phyloP scores from a whole-genome alignment of 2,888 invertebrate genomes.

The Dynastes maya region DNA sequence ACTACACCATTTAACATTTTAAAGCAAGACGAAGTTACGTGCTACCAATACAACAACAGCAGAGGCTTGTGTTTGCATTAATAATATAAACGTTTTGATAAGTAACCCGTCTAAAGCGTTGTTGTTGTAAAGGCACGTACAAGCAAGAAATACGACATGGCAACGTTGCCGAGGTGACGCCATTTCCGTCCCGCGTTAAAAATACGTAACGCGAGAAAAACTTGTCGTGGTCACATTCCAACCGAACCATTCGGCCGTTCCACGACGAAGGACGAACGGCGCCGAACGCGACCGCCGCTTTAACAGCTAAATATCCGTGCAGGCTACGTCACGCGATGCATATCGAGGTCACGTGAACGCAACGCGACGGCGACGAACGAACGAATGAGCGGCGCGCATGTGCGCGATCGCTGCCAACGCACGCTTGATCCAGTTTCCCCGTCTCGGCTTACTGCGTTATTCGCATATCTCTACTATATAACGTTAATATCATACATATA shows the following conservation, averaged over 20 bases:
- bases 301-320: neutral
- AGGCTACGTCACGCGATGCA: conserved; percentile 61
- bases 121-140: conserved; percentile 1
- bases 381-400: conserved; percentile 41
- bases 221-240: conserved; percentile 62
- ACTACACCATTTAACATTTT: too few species aligned
- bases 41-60: too few species aligned
- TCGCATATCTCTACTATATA: conserved; percentile 27
- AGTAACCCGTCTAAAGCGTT: neutral
- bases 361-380: conserved; percentile 18
- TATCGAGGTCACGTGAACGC: conserved; percentile 62
- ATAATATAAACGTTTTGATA: neutral
- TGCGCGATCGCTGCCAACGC: conserved; percentile 52
- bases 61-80: too few species aligned
- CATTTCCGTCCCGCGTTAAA: conserved; percentile 72
- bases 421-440: conserved; percentile 54
- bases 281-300: conserved; percentile 39
- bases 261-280: conserved; percentile 53
- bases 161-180: conserved; percentile 75
- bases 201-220: conserved; percentile 62
- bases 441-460: conserved; percentile 44
- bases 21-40: too few species aligned
- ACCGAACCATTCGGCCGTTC: conserved; percentile 31
- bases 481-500: neutral
- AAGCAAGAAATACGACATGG: conserved; percentile 61